Conservation (phyloP, 1,140 invertebrate species). For the Psix sp. region DNA sequence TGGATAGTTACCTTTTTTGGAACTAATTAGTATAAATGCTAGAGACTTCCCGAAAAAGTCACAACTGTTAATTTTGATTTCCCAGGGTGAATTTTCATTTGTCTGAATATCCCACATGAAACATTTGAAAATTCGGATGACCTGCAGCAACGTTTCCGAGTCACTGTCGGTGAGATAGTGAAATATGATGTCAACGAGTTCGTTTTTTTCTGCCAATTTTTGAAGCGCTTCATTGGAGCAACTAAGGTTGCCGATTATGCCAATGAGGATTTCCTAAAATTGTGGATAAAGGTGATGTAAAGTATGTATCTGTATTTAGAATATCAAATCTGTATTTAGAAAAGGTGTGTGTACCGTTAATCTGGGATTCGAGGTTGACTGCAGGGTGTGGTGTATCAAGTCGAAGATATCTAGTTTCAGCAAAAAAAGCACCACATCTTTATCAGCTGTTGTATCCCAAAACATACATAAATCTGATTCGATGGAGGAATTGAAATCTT, state of each 20-base stretch:
- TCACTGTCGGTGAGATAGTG: constrained; percentile 80
- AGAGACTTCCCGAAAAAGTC: constrained; percentile 78
- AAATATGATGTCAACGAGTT: constrained; percentile 77
- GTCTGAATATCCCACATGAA: constrained; percentile 76
- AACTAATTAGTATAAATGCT: constrained; percentile 82
- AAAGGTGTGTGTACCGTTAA: constrained; percentile 70
- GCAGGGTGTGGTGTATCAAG: constrained; percentile 75
- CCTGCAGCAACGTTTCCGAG: constrained; percentile 81
- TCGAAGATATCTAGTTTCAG: constrained; percentile 81
- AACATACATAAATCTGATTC: constrained; percentile 84
- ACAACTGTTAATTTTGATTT: constrained; percentile 74
- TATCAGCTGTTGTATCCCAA: constrained; percentile 87
- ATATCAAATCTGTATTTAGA: too few species aligned
- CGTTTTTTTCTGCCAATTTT: constrained; percentile 69
- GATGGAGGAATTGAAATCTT: constrained; percentile 76
- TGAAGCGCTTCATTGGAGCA: constrained; percentile 77
- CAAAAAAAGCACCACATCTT: constrained; percentile 83
- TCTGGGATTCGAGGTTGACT: constrained; percentile 76
- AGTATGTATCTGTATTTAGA: too few species aligned
- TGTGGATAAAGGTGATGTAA: constrained; percentile 2
- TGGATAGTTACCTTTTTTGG: constrained; percentile 79
- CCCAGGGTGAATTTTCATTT: constrained; percentile 74
- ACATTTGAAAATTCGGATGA: constrained; percentile 81
- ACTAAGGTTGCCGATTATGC: constrained; percentile 85
- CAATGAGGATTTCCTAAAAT: constrained; percentile 82